These are phyloP conservation scores for Ivindomyrus marchei DNA, from an alignment of 2,113 vertebrate genomes.

Conservation along the genomic window DNA sequence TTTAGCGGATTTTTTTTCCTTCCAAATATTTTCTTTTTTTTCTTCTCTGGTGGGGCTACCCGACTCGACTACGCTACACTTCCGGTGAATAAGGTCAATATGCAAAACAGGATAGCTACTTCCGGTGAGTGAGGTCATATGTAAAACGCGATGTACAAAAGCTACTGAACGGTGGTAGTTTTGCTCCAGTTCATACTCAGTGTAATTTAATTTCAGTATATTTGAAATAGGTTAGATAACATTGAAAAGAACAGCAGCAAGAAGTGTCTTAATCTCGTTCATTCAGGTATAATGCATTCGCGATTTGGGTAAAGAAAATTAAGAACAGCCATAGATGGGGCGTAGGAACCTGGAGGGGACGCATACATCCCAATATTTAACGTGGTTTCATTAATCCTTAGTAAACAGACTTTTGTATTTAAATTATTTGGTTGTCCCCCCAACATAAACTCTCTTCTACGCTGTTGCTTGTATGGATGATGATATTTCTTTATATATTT, in stretches of 20 bases:
- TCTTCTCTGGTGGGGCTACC: slow-evolving; percentile 32
- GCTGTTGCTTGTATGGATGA: not conserved
- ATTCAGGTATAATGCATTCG: not conserved
- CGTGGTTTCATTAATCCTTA: not conserved
- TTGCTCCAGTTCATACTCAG: not conserved
- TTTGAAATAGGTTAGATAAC: not conserved
- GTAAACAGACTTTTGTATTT: not conserved
- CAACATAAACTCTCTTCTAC: not conserved
- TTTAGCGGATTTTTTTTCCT: slow-evolving; percentile 50
- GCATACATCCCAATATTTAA: not conserved
- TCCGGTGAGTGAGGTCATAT: slow-evolving; percentile 20
- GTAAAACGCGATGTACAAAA: not conserved
- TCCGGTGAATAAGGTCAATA: slow-evolving; percentile 43
- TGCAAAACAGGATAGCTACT: slow-evolving; percentile 10
- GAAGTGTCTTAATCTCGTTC: not conserved
- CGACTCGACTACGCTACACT: slow-evolving; percentile 38
- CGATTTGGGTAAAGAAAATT: not conserved
- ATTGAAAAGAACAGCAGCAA: not conserved
- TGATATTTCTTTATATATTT: not conserved
- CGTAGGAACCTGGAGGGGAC: not conserved
- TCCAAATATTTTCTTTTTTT: slow-evolving; percentile 41
- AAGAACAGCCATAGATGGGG: not conserved
- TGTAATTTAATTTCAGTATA: not conserved
- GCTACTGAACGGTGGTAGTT: not conserved
- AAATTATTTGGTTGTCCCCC: not conserved